Percentiles rank a stretch among this genome's conserved stretches.
Conservation (phyloP, 2,888 invertebrate species). For the Nomada ruficornis region DNA sequence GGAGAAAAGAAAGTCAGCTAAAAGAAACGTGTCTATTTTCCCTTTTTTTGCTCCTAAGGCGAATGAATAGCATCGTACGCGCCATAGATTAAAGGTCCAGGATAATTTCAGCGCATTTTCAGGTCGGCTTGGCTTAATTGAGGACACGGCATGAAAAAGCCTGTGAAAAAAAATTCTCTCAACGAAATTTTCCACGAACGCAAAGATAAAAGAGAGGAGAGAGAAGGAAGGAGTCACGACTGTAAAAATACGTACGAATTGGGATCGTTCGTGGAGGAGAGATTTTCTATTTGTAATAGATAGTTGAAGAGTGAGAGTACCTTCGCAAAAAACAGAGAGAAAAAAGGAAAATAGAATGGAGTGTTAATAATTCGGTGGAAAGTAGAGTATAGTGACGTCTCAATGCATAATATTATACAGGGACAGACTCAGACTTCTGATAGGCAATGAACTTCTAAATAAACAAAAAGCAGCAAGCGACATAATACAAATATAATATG, state of each 20-base stretch:
- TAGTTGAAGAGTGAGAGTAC: no score
- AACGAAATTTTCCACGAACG: conserved; percentile 12
- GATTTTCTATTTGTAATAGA: neutral
- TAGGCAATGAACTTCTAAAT: neutral
- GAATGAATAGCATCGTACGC: conserved; percentile 19
- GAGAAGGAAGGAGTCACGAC: neutral
- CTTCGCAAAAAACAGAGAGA: no score
- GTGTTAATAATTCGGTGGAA: no score
- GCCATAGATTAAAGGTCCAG: conserved; percentile 33
- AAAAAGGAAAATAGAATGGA: no score
- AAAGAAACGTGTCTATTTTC: neutral
- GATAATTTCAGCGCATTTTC: conserved; percentile 48
- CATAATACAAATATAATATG: neutral
- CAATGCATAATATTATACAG: no score
- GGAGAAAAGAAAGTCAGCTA: neutral
- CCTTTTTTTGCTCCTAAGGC: neutral
- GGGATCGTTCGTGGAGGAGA: neutral
- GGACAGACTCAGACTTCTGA: neutral
- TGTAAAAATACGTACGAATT: neutral
- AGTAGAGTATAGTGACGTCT: no score
- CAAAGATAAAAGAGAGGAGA: neutral
- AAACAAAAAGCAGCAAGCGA: no score
- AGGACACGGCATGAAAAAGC: conserved; percentile 2
- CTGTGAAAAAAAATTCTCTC: conserved; percentile 12
- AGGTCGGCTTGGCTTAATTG: conserved; percentile 35